Percentiles rank a stretch among this genome's conserved stretches.
Evolutionary conservation across 1,140 invertebrate genomes (phyloP).

Genomic region (Tetraneura akinire): DNA sequence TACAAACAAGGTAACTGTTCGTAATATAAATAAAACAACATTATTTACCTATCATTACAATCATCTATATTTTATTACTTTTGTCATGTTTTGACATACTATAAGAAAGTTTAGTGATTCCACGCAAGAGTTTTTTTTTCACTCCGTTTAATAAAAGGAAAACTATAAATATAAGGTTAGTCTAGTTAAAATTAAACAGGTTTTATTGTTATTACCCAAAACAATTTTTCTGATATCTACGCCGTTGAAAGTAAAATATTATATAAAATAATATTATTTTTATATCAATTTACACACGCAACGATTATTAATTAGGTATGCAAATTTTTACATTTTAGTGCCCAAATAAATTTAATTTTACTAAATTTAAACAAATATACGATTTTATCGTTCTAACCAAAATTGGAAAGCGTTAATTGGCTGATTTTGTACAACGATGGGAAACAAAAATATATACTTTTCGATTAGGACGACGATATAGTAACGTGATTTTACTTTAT

Average conservation of each 20-base stretch:
- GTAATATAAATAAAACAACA: neutral
- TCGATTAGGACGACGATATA: too few relatives aligned
- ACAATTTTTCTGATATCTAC: constrained; percentile 1
- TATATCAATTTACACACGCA: neutral
- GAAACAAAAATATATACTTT: too few relatives aligned
- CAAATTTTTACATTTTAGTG: too few relatives aligned
- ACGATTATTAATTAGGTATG: too few relatives aligned
- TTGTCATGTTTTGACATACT: neutral
- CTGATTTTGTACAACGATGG: too few relatives aligned
- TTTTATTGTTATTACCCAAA: neutral
- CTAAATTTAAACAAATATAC: too few relatives aligned
- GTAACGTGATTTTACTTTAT: too few relatives aligned
- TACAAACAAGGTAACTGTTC: neutral
- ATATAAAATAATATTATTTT: neutral
- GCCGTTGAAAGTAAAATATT: neutral
- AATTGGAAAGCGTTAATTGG: too few relatives aligned
- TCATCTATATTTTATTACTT: neutral
- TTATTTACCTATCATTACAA: neutral
- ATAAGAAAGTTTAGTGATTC: neutral
- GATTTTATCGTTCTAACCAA: too few relatives aligned
- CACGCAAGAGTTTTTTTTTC: neutral
- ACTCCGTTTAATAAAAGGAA: constrained; percentile 14
- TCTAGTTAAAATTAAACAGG: neutral
- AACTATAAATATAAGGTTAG: neutral
- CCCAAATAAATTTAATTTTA: too few relatives aligned